Evolutionary conservation across 2,797 vertebrate genomes (phyloP), one percentile per base, ranked within the genome.

Genomic region (Sebastiscus tertius): DNA sequence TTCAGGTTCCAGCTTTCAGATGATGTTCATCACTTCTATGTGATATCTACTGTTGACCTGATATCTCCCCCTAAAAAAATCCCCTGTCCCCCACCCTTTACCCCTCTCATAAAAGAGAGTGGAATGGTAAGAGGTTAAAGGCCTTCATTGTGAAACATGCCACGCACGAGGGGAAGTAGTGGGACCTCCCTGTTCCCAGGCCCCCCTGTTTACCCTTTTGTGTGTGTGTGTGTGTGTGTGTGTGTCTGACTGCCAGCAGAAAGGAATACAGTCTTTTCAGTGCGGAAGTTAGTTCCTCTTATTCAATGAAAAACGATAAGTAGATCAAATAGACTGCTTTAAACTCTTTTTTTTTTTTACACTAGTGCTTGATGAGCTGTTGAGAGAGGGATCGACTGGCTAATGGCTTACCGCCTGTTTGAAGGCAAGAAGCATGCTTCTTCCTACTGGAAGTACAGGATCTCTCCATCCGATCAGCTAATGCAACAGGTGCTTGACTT

Each of bases 361-460:
- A 24, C 14, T 2, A n/a, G 1, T 29, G 1, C 29, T 22, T 2
- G 2, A 34, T 52, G 22, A 61, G 31, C 54, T 34, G 12, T 3
- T 80, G 24, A 55, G 20, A 63, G 24, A 61, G 9, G n/a, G 29
- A 20, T 46, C 31, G 5, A 2, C 9, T 18, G 10, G 56, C 68
- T 13, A 42, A 97, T 97, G 96, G 71, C 96, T 64, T 31, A 91
- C 18, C 94, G 94, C 39, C 87, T 96, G 87, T 97, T 96, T 49
- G 96, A 97, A 81, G 95, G 89, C 5, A 94, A 77, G 54, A 79
- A 92, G 3, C 96, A 97, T 0, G 96, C 95, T 0, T 90, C 91
- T 0, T 65, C 87, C 22, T 97, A 97, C 77, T 94, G 94, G 92
- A 97, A 94, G 63, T 96, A 96, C 85, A 87, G 97, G 72, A 84